A percentile compares a stretch with the other conserved stretches of the same genome.
Conservation (phyloP, 2,888 invertebrate species). For the Idaea biselata region DNA sequence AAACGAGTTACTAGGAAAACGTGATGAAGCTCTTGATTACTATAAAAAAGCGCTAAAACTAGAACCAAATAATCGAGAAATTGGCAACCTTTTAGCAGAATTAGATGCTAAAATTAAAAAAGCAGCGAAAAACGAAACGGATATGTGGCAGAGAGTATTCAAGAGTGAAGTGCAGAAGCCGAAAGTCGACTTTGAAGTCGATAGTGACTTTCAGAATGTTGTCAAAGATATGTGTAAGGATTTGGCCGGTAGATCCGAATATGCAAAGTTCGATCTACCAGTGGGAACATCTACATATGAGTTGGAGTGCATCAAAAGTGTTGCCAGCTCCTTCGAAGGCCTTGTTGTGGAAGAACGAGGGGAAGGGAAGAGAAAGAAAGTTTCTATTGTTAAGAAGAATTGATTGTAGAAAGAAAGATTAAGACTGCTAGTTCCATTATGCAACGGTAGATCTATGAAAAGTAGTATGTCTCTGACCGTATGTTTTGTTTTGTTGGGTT, state of each 20-base stretch:
- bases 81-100: conserved; percentile 51
- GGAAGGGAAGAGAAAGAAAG: conserved; percentile 44
- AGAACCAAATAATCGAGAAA: conserved; percentile 68
- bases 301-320: conserved; percentile 50
- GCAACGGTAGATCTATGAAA: too few species aligned
- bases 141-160: conserved; percentile 63
- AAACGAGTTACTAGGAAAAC: conserved; percentile 50
- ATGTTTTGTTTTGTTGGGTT: too few species aligned
- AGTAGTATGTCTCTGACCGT: too few species aligned
- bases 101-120: conserved; percentile 48
- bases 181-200: conserved; percentile 48
- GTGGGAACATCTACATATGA: conserved; percentile 51
- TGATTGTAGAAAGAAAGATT: neutral
- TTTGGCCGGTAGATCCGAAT: conserved; percentile 50
- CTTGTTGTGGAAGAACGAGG: conserved; percentile 51
- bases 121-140: conserved; percentile 44
- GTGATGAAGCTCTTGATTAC: conserved; percentile 51
- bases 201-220: conserved; percentile 55
- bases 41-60: conserved; percentile 66
- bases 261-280: conserved; percentile 59
- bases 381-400: conserved; percentile 51
- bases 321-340: conserved; percentile 47
- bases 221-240: conserved; percentile 60
- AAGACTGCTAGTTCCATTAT: neutral
- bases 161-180: conserved; percentile 34